phyloP scores from a whole-genome alignment of 2,113 vertebrate species.

The Scomber scombrus region DNA sequence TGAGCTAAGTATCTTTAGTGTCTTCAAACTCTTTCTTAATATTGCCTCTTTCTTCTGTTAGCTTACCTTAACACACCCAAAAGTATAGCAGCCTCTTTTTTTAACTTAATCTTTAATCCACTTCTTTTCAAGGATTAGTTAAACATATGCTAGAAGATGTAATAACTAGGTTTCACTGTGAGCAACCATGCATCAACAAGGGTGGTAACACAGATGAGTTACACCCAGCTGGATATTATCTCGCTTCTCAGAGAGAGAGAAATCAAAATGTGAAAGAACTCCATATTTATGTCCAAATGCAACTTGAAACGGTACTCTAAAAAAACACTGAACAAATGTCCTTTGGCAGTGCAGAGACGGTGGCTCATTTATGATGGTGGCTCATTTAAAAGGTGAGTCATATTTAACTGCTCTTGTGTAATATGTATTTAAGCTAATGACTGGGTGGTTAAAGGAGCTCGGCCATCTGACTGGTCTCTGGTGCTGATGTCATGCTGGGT shows the following conservation, averaged over 20 bases:
- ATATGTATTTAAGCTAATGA: not conserved
- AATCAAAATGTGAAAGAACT: not conserved
- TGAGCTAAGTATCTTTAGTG: too few species aligned
- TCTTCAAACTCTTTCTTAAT: too few species aligned
- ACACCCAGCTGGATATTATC: constrained; percentile 7
- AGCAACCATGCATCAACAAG: constrained; percentile 5
- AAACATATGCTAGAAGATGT: constrained; percentile 5
- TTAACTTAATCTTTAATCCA: not conserved
- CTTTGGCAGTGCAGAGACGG: not conserved
- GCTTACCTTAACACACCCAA: not conserved
- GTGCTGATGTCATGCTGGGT: not conserved
- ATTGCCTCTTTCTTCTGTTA: too few species aligned
- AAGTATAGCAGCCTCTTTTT: not conserved
- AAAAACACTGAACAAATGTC: constrained; percentile 10
- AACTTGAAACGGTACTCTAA: not conserved
- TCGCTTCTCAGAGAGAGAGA: not conserved
- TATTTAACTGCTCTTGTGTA: not conserved
- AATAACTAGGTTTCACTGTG: not conserved
- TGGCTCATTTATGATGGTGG: not conserved
- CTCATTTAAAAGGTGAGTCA: not conserved
- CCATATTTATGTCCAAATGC: constrained; percentile 33
- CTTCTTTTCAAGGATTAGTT: constrained; percentile 1
- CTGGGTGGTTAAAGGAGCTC: not conserved
- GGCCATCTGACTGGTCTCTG: not conserved
- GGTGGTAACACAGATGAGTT: constrained; percentile 1